These are phyloP conservation scores for Pogonocichla stellata DNA, from an alignment of 2,113 vertebrate species.

Conservation along the genomic window DNA sequence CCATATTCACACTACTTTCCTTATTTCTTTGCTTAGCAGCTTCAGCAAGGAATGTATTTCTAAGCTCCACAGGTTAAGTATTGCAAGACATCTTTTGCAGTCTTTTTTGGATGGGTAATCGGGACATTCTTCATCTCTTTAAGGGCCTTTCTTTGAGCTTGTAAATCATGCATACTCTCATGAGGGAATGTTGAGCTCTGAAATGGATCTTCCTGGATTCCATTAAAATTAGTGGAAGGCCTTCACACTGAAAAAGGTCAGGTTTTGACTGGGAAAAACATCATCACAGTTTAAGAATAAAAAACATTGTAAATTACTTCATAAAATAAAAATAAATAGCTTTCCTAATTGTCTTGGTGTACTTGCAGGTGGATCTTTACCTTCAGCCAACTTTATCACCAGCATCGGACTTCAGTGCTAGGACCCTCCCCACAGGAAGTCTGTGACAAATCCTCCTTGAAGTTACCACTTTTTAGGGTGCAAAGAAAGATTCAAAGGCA, in stretches of 20 bases:
- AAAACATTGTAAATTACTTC: not conserved
- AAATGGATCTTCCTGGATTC: not conserved
- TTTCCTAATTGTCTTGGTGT: not conserved
- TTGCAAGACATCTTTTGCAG: not conserved
- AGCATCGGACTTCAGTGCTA: not conserved
- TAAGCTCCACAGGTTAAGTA: not conserved
- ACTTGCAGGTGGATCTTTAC: not conserved
- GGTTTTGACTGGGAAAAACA: not conserved
- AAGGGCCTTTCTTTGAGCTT: not conserved
- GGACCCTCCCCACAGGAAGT: not conserved
- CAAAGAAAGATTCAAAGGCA: not conserved
- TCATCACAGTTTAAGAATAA: not conserved
- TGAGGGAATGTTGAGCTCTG: not conserved
- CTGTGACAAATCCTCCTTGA: not conserved
- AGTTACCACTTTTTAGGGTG: not conserved
- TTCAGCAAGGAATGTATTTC: not conserved
- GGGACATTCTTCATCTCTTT: not conserved
- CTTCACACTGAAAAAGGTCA: not conserved
- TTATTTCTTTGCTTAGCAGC: not conserved
- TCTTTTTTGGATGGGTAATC: not conserved
- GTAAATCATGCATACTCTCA: not conserved
- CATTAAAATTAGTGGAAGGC: not conserved
- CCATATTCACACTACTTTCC: not conserved
- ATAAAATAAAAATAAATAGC: not conserved
- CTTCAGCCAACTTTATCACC: not conserved